Evolutionary conservation across 2,888 invertebrate species (phyloP).

Genomic region (Tridacna gigas): DNA sequence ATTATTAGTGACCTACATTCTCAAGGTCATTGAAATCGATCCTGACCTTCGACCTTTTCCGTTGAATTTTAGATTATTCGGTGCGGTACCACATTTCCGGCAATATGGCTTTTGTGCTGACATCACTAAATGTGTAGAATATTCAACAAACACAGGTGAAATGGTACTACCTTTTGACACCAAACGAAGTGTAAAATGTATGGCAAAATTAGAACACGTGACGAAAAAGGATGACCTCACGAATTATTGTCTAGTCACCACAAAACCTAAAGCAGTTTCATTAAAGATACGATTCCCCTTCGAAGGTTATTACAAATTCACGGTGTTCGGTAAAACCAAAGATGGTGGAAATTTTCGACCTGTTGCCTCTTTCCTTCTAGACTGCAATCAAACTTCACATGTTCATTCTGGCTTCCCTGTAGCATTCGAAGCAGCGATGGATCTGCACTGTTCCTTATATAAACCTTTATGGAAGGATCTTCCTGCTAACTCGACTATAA

Average conservation of each 20-base stretch:
- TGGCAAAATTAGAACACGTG: slow-evolving; percentile 64
- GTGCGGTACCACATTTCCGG: slow-evolving; percentile 58
- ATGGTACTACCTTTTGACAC: slow-evolving; percentile 58
- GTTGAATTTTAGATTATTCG: slow-evolving; percentile 62
- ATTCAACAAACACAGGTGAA: slow-evolving; percentile 58
- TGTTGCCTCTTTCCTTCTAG: slow-evolving; percentile 61
- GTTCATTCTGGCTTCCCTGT: slow-evolving; percentile 65
- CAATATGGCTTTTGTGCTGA: slow-evolving; percentile 64
- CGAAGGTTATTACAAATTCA: slow-evolving; percentile 66
- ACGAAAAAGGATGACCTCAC: slow-evolving; percentile 56
- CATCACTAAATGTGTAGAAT: slow-evolving; percentile 51
- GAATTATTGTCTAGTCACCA: slow-evolving; percentile 53
- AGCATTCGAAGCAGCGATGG: slow-evolving; percentile 59
- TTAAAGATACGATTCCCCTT: slow-evolving; percentile 64
- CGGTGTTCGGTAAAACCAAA: slow-evolving; percentile 59
- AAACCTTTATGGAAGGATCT: slow-evolving; percentile 64
- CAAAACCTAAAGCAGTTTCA: slow-evolving; percentile 56
- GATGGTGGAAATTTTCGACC: slow-evolving; percentile 57
- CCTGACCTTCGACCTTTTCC: slow-evolving; percentile 52
- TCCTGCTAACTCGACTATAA: slow-evolving; percentile 57
- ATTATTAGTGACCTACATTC: slow-evolving; percentile 59
- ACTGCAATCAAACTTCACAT: slow-evolving; percentile 56
- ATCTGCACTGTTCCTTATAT: slow-evolving; percentile 55
- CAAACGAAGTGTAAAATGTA: slow-evolving; percentile 54
- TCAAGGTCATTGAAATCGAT: slow-evolving; percentile 55